Evolutionary conservation across 2,797 vertebrate species (phyloP).

Genomic region (Mergus octosetaceus): DNA sequence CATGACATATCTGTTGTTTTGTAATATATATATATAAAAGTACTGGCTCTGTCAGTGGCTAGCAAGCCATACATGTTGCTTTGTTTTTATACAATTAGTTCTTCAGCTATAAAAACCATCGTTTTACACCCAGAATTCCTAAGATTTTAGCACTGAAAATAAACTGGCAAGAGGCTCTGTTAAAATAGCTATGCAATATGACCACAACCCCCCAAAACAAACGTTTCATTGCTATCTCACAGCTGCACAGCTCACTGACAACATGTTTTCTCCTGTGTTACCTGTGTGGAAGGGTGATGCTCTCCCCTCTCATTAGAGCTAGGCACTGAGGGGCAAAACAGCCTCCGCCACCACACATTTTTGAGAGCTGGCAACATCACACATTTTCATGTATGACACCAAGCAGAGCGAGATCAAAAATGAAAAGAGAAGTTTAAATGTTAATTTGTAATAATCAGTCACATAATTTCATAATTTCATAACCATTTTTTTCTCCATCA

Average conservation of each 20-base stretch:
- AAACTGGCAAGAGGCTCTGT: neutral
- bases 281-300: fast-evolving
- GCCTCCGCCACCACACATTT: neutral
- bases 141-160: neutral
- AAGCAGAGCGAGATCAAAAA: neutral
- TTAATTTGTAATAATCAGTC: neutral
- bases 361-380: neutral
- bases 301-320: neutral
- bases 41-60: neutral
- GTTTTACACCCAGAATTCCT: neutral
- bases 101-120: neutral
- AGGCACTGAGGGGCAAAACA: neutral
- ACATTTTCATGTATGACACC: neutral
- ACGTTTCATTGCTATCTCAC: fast-evolving
- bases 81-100: neutral
- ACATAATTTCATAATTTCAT: neutral
- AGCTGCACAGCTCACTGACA: neutral
- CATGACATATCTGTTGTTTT: neutral
- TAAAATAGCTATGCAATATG: neutral
- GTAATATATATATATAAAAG: neutral
- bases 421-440: neutral
- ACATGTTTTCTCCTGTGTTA: neutral
- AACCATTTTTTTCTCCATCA: neutral
- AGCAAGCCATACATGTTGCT: neutral
- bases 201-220: neutral